These are phyloP conservation scores for Amorpha juglandis DNA, from an alignment of 2,888 invertebrate species.

Conservation along the genomic window DNA sequence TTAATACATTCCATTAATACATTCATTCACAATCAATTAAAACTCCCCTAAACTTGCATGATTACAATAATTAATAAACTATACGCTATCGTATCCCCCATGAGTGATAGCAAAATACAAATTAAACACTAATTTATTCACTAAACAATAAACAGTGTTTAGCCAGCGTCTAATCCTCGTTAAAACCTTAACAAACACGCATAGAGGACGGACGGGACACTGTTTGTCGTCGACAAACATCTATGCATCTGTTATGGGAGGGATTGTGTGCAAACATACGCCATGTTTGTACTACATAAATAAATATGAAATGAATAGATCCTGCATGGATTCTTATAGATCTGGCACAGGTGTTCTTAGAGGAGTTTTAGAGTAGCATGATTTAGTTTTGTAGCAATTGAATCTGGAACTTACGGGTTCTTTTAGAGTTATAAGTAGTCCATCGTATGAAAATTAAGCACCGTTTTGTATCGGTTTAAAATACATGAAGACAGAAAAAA, in stretches of 20 bases:
- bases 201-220: conserved; percentile 36
- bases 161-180: conserved; percentile 27
- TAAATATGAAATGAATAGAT: conserved; percentile 26
- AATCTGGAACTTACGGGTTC: no score
- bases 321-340: conserved; percentile 4
- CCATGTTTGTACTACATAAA: conserved; percentile 29
- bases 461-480: no score
- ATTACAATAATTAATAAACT: neutral
- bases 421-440: no score
- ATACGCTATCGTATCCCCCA: neutral
- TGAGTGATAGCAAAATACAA: neutral
- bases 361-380: neutral
- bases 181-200: conserved; percentile 36
- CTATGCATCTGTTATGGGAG: conserved; percentile 37
- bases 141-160: conserved; percentile 20
- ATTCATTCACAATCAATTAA: no score
- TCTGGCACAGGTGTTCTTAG: neutral
- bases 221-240: conserved; percentile 45
- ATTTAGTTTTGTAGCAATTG: no score
- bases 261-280: conserved; percentile 31
- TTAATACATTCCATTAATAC: no score
- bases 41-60: no score
- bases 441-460: no score
- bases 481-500: no score
- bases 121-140: conserved; percentile 24